Conservation (phyloP, 2,888 invertebrate species). For the Neelides folsomi region DNA sequence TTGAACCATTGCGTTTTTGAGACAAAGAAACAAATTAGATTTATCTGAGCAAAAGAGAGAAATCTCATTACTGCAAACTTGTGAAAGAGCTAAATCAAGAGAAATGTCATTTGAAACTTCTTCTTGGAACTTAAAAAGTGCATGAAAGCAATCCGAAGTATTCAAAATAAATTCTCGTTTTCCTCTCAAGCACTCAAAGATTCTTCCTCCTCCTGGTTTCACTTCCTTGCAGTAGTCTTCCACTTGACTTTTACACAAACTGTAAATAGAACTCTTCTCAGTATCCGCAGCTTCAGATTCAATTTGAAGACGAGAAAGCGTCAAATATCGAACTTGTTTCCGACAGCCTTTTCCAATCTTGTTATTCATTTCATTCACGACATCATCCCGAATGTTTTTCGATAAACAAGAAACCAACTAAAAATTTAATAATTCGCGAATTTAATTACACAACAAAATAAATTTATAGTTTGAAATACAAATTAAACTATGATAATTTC, state of each 20-base stretch:
- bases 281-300: constrained; percentile 80
- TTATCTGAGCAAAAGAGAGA: constrained; percentile 65
- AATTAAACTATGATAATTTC: no score
- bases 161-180: constrained; percentile 1
- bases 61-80: constrained; percentile 73
- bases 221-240: constrained; percentile 61
- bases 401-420: constrained; percentile 78
- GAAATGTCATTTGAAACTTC: constrained; percentile 60
- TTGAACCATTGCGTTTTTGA: constrained; percentile 16
- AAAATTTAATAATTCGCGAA: constrained; percentile 27
- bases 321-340: constrained; percentile 76
- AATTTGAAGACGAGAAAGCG: constrained; percentile 63
- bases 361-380: constrained; percentile 59
- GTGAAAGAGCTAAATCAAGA: constrained; percentile 68
- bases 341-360: constrained; percentile 76
- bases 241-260: constrained; percentile 69
- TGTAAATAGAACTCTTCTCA: constrained; percentile 34
- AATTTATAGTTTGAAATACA: no score
- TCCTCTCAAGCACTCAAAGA: constrained; percentile 65
- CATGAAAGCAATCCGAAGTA: constrained; percentile 52
- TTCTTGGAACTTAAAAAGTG: constrained; percentile 74
- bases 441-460: no score
- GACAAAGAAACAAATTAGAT: constrained; percentile 48
- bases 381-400: constrained; percentile 79
- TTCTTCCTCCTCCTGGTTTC: constrained; percentile 60